Percentiles rank a stretch among this genome's conserved stretches.
Conservation (phyloP, 2,888 invertebrate species). For the Abscondita cerata region DNA sequence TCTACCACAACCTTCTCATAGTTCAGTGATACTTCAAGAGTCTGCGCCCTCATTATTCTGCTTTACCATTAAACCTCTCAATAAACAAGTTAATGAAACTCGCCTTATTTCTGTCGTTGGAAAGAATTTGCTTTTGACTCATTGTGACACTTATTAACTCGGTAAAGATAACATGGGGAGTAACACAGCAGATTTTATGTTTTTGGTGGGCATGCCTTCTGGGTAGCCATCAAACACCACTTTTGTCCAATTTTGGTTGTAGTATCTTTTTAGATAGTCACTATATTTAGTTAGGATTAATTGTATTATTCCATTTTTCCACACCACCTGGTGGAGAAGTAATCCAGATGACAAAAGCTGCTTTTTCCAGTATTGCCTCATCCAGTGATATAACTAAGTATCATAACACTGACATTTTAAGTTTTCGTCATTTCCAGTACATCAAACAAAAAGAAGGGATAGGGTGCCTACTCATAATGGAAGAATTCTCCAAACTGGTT, state of each 20-base stretch:
- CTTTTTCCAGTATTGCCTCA: background rate
- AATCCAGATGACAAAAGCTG: background rate
- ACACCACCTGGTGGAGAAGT: background rate
- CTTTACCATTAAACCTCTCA: background rate
- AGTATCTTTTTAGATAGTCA: background rate
- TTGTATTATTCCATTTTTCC: background rate
- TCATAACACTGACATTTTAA: constrained; percentile 1
- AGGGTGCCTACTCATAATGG: background rate
- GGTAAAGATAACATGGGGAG: background rate
- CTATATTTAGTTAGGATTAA: background rate
- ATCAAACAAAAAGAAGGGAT: background rate
- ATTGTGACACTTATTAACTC: background rate
- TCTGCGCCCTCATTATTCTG: background rate
- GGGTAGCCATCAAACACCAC: background rate
- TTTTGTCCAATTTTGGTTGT: background rate
- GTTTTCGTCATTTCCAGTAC: background rate
- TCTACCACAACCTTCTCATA: too few species aligned
- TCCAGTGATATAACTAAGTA: background rate
- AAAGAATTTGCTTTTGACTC: background rate
- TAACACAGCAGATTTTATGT: background rate
- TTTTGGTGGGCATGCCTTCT: background rate
- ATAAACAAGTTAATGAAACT: background rate
- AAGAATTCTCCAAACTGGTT: too few species aligned
- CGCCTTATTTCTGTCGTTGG: background rate
- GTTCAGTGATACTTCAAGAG: too few species aligned